Conservation (phyloP, 2,113 vertebrate genomes). For the Nyctibius bracteatus region DNA sequence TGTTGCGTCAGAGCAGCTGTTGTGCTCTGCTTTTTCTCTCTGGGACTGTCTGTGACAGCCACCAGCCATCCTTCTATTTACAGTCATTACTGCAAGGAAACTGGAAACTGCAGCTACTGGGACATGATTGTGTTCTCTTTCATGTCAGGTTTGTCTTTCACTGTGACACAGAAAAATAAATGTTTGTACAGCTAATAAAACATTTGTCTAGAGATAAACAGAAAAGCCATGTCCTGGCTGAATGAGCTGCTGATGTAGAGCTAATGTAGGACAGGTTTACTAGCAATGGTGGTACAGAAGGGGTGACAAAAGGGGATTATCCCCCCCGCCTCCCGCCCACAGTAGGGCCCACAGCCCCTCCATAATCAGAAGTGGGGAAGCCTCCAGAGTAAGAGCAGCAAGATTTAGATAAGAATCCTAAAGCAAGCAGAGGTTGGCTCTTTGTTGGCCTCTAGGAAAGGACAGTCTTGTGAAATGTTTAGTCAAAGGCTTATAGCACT, state of each 20-base stretch:
- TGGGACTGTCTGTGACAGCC: background rate
- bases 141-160: background rate
- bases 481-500: background rate
- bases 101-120: background rate
- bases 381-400: background rate
- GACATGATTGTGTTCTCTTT: background rate
- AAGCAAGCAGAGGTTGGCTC: background rate
- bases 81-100: background rate
- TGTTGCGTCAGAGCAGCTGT: background rate
- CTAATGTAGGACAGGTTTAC: background rate
- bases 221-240: background rate
- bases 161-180: background rate
- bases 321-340: accelerated
- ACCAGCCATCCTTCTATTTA: background rate
- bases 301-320: background rate
- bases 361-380: background rate
- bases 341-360: background rate
- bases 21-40: background rate
- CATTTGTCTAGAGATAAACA: background rate
- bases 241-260: background rate
- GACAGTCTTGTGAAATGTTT: background rate
- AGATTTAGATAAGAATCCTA: background rate
- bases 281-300: background rate
- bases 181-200: background rate
- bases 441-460: background rate